phyloP scores from a whole-genome alignment of 2,888 invertebrate genomes.

The Lepetodrilus schrolli region DNA sequence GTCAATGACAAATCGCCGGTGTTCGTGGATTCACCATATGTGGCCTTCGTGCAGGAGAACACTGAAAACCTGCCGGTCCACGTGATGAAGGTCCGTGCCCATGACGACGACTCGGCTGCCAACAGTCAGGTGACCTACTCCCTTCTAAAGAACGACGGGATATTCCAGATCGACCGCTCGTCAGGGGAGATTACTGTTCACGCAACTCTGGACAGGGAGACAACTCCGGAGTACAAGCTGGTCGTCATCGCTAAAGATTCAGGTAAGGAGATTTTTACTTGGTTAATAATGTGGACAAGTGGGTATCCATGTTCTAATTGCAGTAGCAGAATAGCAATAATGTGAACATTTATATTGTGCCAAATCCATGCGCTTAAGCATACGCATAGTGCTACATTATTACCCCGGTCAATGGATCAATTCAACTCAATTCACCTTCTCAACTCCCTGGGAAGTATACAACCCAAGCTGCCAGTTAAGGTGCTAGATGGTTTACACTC shows the following conservation, averaged over 20 bases:
- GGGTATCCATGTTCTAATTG: no score
- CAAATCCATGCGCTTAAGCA: no score
- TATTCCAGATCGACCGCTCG: constrained; percentile 82
- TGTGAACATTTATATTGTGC: no score
- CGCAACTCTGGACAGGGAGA: constrained; percentile 87
- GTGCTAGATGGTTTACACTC: no score
- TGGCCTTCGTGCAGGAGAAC: constrained; percentile 91
- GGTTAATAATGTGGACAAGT: neutral
- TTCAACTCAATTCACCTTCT: no score
- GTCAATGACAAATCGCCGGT: constrained; percentile 95
- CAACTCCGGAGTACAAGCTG: constrained; percentile 86
- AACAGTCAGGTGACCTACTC: constrained; percentile 94
- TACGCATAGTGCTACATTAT: no score
- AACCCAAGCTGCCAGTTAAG: no score
- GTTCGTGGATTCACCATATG: constrained; percentile 94
- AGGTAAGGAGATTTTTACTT: constrained; percentile 79
- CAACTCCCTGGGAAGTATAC: no score
- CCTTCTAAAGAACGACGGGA: constrained; percentile 89
- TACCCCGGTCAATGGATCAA: no score
- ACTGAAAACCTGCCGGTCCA: constrained; percentile 77
- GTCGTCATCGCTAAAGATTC: constrained; percentile 90
- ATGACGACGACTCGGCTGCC: constrained; percentile 92
- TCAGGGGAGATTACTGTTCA: constrained; percentile 81
- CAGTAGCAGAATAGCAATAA: no score
- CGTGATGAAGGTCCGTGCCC: constrained; percentile 83